Conservation (phyloP, 2,888 invertebrate genomes). For the Mellilla xanthometata region DNA sequence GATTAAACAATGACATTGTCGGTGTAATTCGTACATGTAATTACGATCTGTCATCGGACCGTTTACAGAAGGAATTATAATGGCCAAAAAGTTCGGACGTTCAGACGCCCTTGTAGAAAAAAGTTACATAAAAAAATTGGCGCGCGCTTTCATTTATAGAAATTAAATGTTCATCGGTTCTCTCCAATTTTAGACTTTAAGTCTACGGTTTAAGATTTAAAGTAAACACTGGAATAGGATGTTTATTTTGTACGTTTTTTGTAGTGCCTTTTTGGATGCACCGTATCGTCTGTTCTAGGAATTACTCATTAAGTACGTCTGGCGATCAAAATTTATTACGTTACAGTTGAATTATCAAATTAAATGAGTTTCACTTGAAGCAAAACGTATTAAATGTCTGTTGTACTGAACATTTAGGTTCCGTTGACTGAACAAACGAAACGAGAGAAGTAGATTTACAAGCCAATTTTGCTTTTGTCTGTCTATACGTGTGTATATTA, state of each 20-base stretch:
- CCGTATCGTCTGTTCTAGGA: conserved; percentile 54
- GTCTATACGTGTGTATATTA: no score
- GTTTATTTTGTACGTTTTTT: conserved; percentile 34
- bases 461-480: no score
- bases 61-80: conserved; percentile 23
- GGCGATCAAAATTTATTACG: conserved; percentile 14
- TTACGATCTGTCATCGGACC: conserved; percentile 27
- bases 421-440: no score
- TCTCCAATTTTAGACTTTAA: conserved; percentile 23
- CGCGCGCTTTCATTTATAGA: conserved; percentile 33
- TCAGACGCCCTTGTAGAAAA: conserved; percentile 42
- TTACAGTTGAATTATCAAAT: conserved; percentile 21
- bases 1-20: conserved; percentile 22
- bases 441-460: no score
- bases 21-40: conserved; percentile 20
- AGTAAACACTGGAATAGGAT: conserved; percentile 4
- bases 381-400: neutral
- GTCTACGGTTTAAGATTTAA: neutral
- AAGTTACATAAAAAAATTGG: conserved; percentile 46
- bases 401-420: no score
- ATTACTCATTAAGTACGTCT: conserved; percentile 52
- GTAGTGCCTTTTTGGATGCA: conserved; percentile 42
- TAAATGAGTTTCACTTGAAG: conserved; percentile 35
- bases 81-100: conserved; percentile 28
- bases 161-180: conserved; percentile 8